Evolutionary conservation across 2,113 vertebrate species (phyloP), one percentile per base, ranked within the genome.

Genomic region (Aegotheles bennettii): DNA sequence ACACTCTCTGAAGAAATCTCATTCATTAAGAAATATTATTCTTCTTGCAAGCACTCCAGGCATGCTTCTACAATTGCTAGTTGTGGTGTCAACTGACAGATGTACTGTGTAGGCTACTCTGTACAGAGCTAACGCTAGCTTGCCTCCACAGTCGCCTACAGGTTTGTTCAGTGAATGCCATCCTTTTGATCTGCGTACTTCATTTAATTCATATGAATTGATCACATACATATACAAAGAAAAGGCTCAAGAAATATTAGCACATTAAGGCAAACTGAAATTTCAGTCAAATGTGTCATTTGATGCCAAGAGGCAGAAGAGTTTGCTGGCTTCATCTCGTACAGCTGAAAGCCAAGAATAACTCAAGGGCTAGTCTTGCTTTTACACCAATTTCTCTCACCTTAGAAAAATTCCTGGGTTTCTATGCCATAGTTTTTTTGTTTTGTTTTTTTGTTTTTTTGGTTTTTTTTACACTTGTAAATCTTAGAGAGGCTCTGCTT

Each of bases 21-120:
- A 63, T 87, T 84, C 86, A 92, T 84, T 60, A 93, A 83, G 53
- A 93, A 93, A 71, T 54, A 90, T 56, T 87, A 35, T 69, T 90
- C 28, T 79, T 90, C 50, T 53, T 65, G 63, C 53, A 92, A 90
- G 51, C 38, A 65, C 67, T 69, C 54, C 63, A 90, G 54, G 35
- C 79, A 24, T 6, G 12, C 36, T 77, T 80, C 79, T 24, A 40
- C 50, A 94, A 84, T 15, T 88, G 50, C 76, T 70, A 23, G 21
- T 40, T 61, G 42, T 36, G 35, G 31, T 83, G 38, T 86, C 53
- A 92, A 71, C 84, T 71, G 42, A 40, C 75, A 90, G 51, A 82
- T 76, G 53, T 16, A 64, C 24, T 48, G 48, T 20, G 51, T 23
- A 67, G 82, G 78, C 60, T 79, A 20, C 40, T 95, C 36, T 33